phyloP scores from a whole-genome alignment of 2,797 vertebrate genomes.

The Thalassophryne amazonica region DNA sequence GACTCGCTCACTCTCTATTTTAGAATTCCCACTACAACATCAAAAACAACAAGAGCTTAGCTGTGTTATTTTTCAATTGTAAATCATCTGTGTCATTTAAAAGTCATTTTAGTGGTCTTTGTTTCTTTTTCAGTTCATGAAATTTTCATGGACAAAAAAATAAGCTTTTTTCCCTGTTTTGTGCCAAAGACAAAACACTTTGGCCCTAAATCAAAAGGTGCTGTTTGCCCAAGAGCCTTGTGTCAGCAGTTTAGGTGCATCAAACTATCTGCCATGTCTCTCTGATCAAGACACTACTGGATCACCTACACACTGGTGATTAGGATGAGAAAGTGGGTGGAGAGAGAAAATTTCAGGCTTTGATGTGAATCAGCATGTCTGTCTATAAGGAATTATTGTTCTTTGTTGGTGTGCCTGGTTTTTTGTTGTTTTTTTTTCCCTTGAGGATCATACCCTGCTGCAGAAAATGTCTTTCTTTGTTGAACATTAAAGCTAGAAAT shows the following conservation, averaged over 20 bases:
- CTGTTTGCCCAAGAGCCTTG: conserved; percentile 58
- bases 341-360: conserved; percentile 44
- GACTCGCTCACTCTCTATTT: no score
- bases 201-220: conserved; percentile 58
- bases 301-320: conserved; percentile 27
- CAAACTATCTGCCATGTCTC: conserved; percentile 44
- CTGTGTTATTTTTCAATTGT: conserved; percentile 11
- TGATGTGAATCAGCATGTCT: conserved; percentile 46
- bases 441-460: conserved; percentile 17
- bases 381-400: conserved; percentile 20
- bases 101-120: conserved; percentile 4
- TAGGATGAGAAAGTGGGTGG: conserved; percentile 43
- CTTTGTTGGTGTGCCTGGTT: conserved; percentile 12
- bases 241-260: conserved; percentile 62
- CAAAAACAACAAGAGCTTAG: conserved; percentile 2
- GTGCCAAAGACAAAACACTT: conserved; percentile 23
- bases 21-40: no score
- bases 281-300: conserved; percentile 56
- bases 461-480: conserved; percentile 13
- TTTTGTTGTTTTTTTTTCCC: no score
- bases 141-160: conserved; percentile 44
- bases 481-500: conserved; percentile 3
- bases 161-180: no score
- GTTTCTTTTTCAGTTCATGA: conserved; percentile 20
- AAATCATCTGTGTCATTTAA: conserved; percentile 7